A percentile compares a stretch with the other conserved stretches of the same genome.
phyloP scores from a whole-genome alignment of 2,888 invertebrate genomes.

The Epirrhoe alternata region DNA sequence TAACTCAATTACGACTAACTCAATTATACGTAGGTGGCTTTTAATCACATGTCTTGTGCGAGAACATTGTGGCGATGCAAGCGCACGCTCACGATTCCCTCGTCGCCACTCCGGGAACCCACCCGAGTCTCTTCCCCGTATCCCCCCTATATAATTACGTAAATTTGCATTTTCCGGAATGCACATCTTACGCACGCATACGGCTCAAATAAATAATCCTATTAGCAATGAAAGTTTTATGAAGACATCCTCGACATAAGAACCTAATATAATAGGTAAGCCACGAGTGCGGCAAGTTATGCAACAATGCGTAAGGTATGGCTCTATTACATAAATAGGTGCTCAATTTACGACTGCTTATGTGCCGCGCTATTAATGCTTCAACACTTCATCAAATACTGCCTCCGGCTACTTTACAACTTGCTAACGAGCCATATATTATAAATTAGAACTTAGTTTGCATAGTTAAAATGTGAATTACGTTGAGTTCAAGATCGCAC shows the following conservation, averaged over 20 bases:
- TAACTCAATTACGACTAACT: slow-evolving; percentile 68
- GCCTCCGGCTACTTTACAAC: slow-evolving; percentile 29
- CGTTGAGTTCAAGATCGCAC: not conserved
- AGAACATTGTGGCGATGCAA: slow-evolving; percentile 47
- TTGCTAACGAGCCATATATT: slow-evolving; percentile 23
- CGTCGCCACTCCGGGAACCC: slow-evolving; percentile 49
- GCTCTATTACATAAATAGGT: slow-evolving; percentile 46
- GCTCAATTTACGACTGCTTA: slow-evolving; percentile 45
- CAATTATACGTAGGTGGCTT: slow-evolving; percentile 63
- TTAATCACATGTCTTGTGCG: slow-evolving; percentile 59
- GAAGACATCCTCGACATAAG: slow-evolving; percentile 51
- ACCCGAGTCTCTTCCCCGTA: slow-evolving; percentile 54
- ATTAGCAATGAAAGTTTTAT: slow-evolving; percentile 44
- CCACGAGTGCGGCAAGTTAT: slow-evolving; percentile 48
- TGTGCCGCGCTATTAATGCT: slow-evolving; percentile 38
- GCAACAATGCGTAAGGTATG: slow-evolving; percentile 58
- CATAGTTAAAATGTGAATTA: slow-evolving; percentile 13
- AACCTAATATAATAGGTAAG: slow-evolving; percentile 56
- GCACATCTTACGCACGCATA: slow-evolving; percentile 46
- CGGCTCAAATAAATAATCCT: slow-evolving; percentile 56
- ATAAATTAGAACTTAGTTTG: slow-evolving; percentile 21
- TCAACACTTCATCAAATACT: slow-evolving; percentile 32
- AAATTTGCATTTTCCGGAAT: slow-evolving; percentile 58
- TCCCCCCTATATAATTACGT: slow-evolving; percentile 58
- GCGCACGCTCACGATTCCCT: slow-evolving; percentile 55